Base-by-base conservation (phyloP, 35 echinoderm and acorn worm genomes). In the Patiria miniata region DNA sequence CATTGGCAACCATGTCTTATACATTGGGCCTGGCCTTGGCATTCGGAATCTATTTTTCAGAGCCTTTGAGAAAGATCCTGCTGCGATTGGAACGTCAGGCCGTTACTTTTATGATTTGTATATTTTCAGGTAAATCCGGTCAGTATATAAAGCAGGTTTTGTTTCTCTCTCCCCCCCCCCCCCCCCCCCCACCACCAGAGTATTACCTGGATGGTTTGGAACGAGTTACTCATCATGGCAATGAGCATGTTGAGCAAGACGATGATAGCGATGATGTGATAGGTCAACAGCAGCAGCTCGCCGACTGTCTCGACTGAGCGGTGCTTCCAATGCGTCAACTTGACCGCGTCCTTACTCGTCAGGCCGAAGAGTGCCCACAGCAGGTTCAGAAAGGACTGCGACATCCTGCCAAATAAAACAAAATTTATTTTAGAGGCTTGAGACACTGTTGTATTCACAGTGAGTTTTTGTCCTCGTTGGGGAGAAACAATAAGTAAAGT, bases 201-300 rank as follows among this genome's bases (percentile, higher is more conserved):
- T 37, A 18, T 85, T 85, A 98, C 95, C 95, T 98, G 87, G 14
- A 98, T 98, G 52, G 52, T 94, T 56, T 98, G 95, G 39, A 94
- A 98, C 0, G 95, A 98, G 39, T 83, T 94, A 60, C 95, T 98
- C 95, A 98, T 98, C 95, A 98, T 98, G 34, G 95, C 95, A 55
- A 98, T 98, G 2, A 98, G 83, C 95, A 98, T 98, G 54, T 98
- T 98, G 37, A 98, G 85, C 19, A 98, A 89, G 39, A 98, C 95
- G 1, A 98, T 82, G 50, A 98, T 98, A 19, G 92, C 85, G 30
- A 94, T 68, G 1, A 98, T 65, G 51, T 94, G 91, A 36, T 94
- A 98, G 32, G 68, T 82, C 5, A 98, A 73, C 40, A 98, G 89
- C 40, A 98, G 77, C 1, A 98, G 23, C 61, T 98, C 91, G 36